A percentile compares a stretch with the other conserved stretches of the same genome.
phyloP scores from a whole-genome alignment of 2,113 vertebrate species.

The Aleadryas rufinucha region DNA sequence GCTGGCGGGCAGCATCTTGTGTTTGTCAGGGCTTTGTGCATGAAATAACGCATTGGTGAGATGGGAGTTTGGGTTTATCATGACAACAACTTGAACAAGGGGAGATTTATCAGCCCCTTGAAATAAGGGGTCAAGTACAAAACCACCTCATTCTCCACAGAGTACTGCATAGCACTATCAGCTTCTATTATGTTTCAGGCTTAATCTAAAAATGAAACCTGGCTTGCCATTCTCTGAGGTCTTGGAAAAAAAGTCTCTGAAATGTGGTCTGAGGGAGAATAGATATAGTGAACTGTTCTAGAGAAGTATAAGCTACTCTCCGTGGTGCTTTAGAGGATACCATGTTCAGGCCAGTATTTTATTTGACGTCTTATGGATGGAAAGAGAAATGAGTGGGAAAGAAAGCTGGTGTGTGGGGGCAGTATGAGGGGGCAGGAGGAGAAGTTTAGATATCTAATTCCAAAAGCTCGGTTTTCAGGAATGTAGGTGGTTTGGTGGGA shows the following conservation, averaged over 20 bases:
- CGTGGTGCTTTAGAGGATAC: neutral
- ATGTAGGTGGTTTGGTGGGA: constrained; percentile 50
- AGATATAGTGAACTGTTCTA: neutral
- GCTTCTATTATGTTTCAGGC: neutral
- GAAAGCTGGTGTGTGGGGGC: neutral
- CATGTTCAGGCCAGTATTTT: neutral
- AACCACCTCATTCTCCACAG: neutral
- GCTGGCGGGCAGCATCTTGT: neutral
- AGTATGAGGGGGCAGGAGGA: neutral
- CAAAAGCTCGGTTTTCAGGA: neutral
- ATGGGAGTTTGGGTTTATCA: neutral
- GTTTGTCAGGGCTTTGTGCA: accelerated
- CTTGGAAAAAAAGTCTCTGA: neutral
- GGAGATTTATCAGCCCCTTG: neutral
- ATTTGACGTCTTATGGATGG: neutral
- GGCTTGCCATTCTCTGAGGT: neutral
- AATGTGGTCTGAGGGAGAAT: neutral
- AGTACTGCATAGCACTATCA: neutral
- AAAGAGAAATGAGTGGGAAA: neutral
- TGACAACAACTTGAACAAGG: neutral
- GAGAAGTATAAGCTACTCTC: neutral
- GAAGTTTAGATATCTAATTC: neutral
- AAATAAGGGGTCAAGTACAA: neutral
- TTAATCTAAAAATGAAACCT: constrained; percentile 26
- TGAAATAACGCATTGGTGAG: neutral